A percentile compares a stretch with the other conserved stretches of the same genome.
phyloP scores from a whole-genome alignment of 2,113 vertebrate genomes.

The Semnornis frantzii region DNA sequence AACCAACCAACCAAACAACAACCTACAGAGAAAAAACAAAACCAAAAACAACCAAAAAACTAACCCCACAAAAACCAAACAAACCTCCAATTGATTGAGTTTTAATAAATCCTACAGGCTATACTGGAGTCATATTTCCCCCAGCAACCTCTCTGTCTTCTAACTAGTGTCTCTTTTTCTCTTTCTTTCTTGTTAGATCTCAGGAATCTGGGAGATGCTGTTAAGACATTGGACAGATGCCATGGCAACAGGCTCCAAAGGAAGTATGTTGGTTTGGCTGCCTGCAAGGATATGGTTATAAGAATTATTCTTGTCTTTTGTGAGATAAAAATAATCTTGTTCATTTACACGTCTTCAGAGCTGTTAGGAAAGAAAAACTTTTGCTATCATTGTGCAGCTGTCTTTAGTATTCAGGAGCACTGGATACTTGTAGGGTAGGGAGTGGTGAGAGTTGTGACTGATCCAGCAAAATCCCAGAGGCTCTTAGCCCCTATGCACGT shows the following conservation, averaged over 20 bases:
- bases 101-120: not conserved
- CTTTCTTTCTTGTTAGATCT: not conserved
- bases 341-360: not conserved
- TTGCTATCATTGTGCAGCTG: not conserved
- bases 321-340: slow-evolving; percentile 6
- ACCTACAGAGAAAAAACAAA: too few relatives aligned
- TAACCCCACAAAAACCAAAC: not conserved
- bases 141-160: not conserved
- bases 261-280: not conserved
- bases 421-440: not conserved
- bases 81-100: not conserved
- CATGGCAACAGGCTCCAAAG: slow-evolving; percentile 17
- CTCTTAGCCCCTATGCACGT: fast-evolving
- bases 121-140: not conserved
- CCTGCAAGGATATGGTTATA: not conserved
- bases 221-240: slow-evolving; percentile 5
- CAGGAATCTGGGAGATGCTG: not conserved
- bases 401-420: not conserved
- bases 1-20: too few relatives aligned
- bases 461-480: not conserved
- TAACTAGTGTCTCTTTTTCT: not conserved
- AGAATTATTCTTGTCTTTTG: slow-evolving; percentile 18
- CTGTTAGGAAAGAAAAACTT: not conserved
- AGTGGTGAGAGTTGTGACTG: not conserved
- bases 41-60: too few relatives aligned